Conservation (phyloP, 2,113 vertebrate genomes). For the Tetraodon nigroviridis region DNA sequence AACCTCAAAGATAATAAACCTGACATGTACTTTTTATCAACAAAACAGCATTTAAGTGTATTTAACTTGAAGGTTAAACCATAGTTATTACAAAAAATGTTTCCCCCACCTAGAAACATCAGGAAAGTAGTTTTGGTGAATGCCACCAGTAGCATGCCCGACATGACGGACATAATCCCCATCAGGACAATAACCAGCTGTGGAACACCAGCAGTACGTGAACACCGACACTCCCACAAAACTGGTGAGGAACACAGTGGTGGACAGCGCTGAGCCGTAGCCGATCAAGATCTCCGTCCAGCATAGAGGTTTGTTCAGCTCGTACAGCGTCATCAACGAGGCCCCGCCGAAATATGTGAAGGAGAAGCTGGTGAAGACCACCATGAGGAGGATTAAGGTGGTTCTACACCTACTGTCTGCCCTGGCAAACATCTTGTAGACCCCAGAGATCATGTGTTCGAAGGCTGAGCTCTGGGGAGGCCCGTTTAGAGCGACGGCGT, state of each 20-base stretch:
- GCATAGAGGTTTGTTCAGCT: slow-evolving; percentile 88
- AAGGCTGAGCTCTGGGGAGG: slow-evolving; percentile 33
- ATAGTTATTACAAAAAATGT: neutral
- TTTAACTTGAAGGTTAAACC: neutral
- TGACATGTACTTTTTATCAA: neutral
- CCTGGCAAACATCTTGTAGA: slow-evolving; percentile 79
- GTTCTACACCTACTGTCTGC: slow-evolving; percentile 59
- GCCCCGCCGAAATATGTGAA: slow-evolving; percentile 75
- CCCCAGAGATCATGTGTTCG: slow-evolving; percentile 67
- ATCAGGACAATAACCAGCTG: slow-evolving; percentile 79
- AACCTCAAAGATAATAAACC: too few species aligned
- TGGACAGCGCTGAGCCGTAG: slow-evolving; percentile 83
- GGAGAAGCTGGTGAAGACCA: slow-evolving; percentile 75
- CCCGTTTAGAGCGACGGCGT: neutral
- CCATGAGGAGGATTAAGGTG: slow-evolving; percentile 76
- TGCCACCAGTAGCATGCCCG: slow-evolving; percentile 75
- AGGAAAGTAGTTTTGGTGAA: slow-evolving; percentile 85
- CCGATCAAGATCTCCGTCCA: slow-evolving; percentile 91
- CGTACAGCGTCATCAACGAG: slow-evolving; percentile 81
- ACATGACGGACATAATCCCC: slow-evolving; percentile 81
- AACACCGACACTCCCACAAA: slow-evolving; percentile 82
- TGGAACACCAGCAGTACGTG: slow-evolving; percentile 78
- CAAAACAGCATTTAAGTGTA: neutral
- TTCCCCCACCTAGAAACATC: slow-evolving; percentile 88
- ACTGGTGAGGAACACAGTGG: slow-evolving; percentile 79